Conservation (phyloP, 64 coral and sea anemone species). For the Montipora cactus region DNA sequence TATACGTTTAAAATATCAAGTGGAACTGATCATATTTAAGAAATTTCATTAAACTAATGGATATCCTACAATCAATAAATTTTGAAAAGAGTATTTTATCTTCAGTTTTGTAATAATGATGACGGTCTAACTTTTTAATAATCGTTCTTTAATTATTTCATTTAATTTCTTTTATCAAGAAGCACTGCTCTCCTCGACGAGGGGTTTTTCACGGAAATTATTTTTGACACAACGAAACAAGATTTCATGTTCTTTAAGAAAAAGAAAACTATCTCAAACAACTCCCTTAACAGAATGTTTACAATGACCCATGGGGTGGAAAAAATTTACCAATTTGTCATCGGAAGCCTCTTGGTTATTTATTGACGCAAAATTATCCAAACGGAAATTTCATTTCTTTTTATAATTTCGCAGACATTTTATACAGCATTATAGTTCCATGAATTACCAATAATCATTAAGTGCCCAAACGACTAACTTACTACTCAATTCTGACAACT, state of each 20-base stretch:
- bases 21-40: slow-evolving; percentile 26
- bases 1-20: slow-evolving; percentile 14
- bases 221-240: neutral
- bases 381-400: slow-evolving; percentile 55
- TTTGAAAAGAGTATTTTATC: slow-evolving; percentile 13
- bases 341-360: slow-evolving; percentile 24
- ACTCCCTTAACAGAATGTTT: slow-evolving; percentile 17
- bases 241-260: neutral
- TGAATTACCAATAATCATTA: slow-evolving; percentile 65
- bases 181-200: neutral
- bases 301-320: slow-evolving; percentile 1
- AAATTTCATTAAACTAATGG: slow-evolving; percentile 49
- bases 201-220: neutral
- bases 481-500: neutral
- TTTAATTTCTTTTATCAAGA: neutral
- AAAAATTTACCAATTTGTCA: slow-evolving; percentile 43
- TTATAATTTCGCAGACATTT: slow-evolving; percentile 41
- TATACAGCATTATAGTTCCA: slow-evolving; percentile 46
- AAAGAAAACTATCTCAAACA: slow-evolving; percentile 1
- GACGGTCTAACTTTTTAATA: neutral
- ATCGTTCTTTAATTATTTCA: neutral
- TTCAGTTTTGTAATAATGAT: neutral
- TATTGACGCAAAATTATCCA: slow-evolving; percentile 39
- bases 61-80: slow-evolving; percentile 31
- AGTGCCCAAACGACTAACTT: slow-evolving; percentile 41